Base-by-base conservation (phyloP, 1,140 invertebrate species). In the Pantala flavescens region DNA sequence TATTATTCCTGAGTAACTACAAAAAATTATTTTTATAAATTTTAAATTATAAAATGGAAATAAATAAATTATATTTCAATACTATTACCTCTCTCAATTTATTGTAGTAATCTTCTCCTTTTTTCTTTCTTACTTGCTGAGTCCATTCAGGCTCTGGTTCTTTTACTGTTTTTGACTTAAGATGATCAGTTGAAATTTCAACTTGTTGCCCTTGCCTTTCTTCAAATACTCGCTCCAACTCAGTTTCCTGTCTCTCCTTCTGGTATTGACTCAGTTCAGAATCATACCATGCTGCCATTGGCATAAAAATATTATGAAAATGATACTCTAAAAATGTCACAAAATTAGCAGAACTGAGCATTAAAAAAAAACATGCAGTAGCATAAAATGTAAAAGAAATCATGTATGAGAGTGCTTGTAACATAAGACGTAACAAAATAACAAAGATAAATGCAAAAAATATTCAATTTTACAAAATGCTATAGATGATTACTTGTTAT, bases 241-340 rank as follows among this genome's bases (percentile, higher is more conserved):
- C 94, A 72, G 90, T 93, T 79, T 92, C 91, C 84, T 91, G 86
- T 75, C 93, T 88, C 80, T 93, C 91, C 80, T 89, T 86, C 82
- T 96, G 93, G 82, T 95, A 95, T 81, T 89, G 88, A 77, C 89
- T 87, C 79, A 94, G 87, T 81, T 93, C 93, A 80, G 88, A 88
- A 86, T 97, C 94, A 85, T 97, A 96, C 94, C 94, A 96, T 74
- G 94, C 94, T 96, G 86, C 80, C 83, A 72, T 24, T 72, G 71
- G 23, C 23, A 72, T 23, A 72, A 72, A 63, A 63, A 63, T 12
- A 63, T 63, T 63, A 63, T 63, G 49, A 63, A 63, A 63, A 63
- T 21, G n/a, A 63, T 63, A 21, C 49, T 63, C 28, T 36, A 36
- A 36, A 36, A 36, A 36, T 36, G 2, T 36, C 28, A 36, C 28